These are phyloP conservation scores for Eumaeus atala DNA, from an alignment of 1,140 invertebrate species.

Conservation along the genomic window DNA sequence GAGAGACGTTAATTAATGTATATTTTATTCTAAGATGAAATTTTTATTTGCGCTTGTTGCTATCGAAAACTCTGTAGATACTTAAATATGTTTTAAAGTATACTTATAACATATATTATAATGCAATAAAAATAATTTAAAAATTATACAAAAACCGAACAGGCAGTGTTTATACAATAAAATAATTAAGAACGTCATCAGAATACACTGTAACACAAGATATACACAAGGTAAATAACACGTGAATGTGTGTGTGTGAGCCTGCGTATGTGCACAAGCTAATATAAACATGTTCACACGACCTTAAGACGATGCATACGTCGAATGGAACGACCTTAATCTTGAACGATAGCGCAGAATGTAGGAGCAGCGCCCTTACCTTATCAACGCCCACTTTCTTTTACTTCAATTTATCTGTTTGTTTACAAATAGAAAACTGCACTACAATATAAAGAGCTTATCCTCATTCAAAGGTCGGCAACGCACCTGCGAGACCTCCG, in stretches of 20 bases:
- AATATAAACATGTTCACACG: constrained; percentile 28
- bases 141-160: no score
- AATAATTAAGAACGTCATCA: constrained; percentile 7
- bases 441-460: no score
- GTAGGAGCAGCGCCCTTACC: constrained; percentile 46
- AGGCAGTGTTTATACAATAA: background rate
- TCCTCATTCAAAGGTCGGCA: no score
- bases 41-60: no score
- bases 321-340: constrained; percentile 56
- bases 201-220: constrained; percentile 12
- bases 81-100: no score
- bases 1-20: no score
- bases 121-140: no score
- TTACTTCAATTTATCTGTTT: constrained; percentile 1
- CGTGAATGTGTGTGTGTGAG: background rate
- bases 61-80: no score
- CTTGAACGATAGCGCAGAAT: constrained; percentile 57
- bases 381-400: constrained; percentile 14
- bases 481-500: no score
- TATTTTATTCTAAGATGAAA: no score
- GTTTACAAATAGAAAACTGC: constrained; percentile 6
- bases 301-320: constrained; percentile 28
- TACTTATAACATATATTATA: no score
- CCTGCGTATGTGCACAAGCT: constrained; percentile 16
- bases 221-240: constrained; percentile 13